phyloP scores from a whole-genome alignment of 2,888 invertebrate genomes.

The Criorhina ranunculi region DNA sequence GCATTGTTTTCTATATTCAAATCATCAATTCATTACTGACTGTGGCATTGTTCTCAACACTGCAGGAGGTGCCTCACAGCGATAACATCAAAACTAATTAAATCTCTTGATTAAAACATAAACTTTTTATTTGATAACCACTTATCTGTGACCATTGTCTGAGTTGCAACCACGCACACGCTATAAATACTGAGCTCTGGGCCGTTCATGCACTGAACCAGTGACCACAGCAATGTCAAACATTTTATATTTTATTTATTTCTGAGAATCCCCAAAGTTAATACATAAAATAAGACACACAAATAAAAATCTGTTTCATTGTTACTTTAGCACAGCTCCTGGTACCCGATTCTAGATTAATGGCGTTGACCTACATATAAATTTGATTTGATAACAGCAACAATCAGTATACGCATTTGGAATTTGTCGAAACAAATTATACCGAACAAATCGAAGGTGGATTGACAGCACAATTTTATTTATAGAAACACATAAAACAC shows the following conservation, averaged over 20 bases:
- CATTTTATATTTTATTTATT: constrained; percentile 23
- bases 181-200: not conserved
- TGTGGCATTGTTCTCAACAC: not conserved
- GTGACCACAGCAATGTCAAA: constrained; percentile 28
- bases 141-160: constrained; percentile 21
- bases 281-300: not conserved
- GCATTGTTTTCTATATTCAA: constrained; percentile 6
- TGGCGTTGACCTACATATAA: constrained; percentile 56
- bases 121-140: not conserved
- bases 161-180: constrained; percentile 1
- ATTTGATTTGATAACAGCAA: constrained; percentile 48
- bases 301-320: not conserved
- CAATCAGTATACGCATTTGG: constrained; percentile 16
- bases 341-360: constrained; percentile 6
- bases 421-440: not conserved
- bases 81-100: constrained; percentile 8
- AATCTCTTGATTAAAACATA: constrained; percentile 2
- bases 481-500: not conserved
- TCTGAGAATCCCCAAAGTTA: constrained; percentile 7
- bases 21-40: not conserved
- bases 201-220: constrained; percentile 19
- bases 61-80: not conserved
- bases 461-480: constrained; percentile 4
- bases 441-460: not conserved
- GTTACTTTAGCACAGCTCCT: not conserved